These are phyloP conservation scores for Drosophila orena DNA, from an alignment of 1,140 invertebrate species.

Conservation along the genomic window DNA sequence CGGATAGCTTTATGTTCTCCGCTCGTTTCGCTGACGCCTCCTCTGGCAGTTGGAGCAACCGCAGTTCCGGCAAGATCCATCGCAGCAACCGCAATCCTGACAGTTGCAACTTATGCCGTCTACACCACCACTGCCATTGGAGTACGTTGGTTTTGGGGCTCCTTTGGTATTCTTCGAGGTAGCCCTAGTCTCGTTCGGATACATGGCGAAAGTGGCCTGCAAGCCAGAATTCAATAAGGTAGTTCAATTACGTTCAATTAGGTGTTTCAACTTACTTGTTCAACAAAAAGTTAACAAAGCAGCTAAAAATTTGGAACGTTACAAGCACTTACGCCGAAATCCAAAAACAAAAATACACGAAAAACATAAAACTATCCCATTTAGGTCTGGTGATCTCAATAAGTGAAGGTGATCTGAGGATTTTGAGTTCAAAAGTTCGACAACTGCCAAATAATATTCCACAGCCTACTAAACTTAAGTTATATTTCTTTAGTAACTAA, in stretches of 20 bases:
- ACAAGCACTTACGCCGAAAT: neutral
- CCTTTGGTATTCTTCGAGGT: neutral
- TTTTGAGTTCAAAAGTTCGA: neutral
- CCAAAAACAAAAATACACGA: constrained; percentile 1
- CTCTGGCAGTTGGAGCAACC: constrained; percentile 5
- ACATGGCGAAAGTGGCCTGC: neutral
- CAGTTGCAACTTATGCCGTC: neutral
- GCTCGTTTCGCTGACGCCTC: neutral
- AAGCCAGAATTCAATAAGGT: neutral
- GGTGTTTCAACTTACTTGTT: no score
- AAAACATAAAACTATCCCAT: constrained; percentile 18
- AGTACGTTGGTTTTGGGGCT: neutral
- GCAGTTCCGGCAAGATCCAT: neutral
- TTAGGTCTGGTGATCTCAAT: neutral
- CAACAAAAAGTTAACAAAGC: neutral
- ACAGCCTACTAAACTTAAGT: neutral
- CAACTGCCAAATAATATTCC: neutral
- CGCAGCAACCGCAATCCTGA: neutral
- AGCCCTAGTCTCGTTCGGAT: neutral
- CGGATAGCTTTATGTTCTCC: neutral
- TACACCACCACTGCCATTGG: neutral
- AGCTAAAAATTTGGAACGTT: neutral
- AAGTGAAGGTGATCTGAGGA: constrained; percentile 4
- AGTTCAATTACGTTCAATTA: no score
- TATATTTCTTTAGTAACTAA: neutral